Conservation (phyloP, 2,113 vertebrate genomes). For the Entosphenus tridentatus region DNA sequence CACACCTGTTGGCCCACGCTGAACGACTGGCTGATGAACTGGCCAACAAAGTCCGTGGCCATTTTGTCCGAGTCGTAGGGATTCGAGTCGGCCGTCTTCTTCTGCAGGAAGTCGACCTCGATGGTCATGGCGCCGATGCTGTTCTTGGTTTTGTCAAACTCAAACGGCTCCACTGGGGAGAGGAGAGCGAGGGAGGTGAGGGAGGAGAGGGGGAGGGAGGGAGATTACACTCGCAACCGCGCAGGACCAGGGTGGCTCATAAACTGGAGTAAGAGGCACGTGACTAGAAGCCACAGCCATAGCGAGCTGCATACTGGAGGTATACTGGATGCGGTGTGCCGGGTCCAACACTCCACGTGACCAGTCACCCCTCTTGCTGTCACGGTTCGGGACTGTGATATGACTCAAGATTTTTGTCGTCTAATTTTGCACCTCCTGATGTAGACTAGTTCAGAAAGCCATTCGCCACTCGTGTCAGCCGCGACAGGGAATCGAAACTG, state of each 20-base stretch:
- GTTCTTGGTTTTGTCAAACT: constrained; percentile 64
- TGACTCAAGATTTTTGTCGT: no score
- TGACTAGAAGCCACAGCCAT: background rate
- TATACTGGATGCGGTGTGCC: background rate
- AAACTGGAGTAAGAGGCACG: background rate
- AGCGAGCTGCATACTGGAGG: background rate
- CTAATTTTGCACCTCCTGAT: no score
- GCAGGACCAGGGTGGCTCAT: background rate
- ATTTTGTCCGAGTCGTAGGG: constrained; percentile 77
- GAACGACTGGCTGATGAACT: constrained; percentile 73
- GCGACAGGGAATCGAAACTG: no score
- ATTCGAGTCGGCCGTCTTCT: constrained; percentile 67
- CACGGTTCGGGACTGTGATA: no score
- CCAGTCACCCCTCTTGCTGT: no score
- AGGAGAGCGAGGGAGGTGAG: background rate
- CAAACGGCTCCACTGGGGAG: constrained; percentile 39
- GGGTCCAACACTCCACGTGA: no score
- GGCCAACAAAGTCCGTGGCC: constrained; percentile 63
- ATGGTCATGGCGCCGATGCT: constrained; percentile 60
- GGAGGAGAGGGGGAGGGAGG: no score
- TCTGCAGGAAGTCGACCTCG: constrained; percentile 85
- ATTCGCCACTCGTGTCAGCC: no score
- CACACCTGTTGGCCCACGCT: constrained; percentile 71
- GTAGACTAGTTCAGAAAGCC: no score
- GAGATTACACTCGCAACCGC: background rate